These are phyloP conservation scores for Hylaeus anthracinus DNA, from an alignment of 1,140 invertebrate genomes.

Conservation along the genomic window DNA sequence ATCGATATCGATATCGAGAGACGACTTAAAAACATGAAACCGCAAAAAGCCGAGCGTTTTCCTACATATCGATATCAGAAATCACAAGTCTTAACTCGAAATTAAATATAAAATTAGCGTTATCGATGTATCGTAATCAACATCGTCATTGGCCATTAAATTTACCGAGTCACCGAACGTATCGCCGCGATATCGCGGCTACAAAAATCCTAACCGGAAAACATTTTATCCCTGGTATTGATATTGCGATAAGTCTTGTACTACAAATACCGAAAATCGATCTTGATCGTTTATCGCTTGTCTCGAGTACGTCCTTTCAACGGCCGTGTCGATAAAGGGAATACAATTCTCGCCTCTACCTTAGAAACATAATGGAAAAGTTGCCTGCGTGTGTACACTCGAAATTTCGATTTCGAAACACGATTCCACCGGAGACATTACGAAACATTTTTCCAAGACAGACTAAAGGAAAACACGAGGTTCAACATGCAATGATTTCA, in stretches of 20 bases:
- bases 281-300: conserved; percentile 37
- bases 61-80: not conserved
- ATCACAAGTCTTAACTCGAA: not conserved
- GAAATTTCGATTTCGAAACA: too few relatives aligned
- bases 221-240: conserved; percentile 26
- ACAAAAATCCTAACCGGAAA: conserved; percentile 34
- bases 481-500: too few relatives aligned
- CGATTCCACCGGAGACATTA: too few relatives aligned
- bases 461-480: too few relatives aligned
- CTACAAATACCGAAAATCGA: conserved; percentile 33
- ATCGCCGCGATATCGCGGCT: not conserved
- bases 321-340: conserved; percentile 19
- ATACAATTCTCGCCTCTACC: not conserved
- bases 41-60: not conserved
- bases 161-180: conserved; percentile 22
- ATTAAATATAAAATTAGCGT: conserved; percentile 24
- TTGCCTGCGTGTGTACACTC: not conserved
- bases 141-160: conserved; percentile 12
- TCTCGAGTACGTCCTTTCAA: conserved; percentile 43
- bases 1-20: not conserved
- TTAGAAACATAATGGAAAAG: not conserved
- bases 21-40: not conserved
- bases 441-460: too few relatives aligned
- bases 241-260: conserved; percentile 33
- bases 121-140: not conserved